Conservation (phyloP, 2,888 invertebrate genomes). For the Seira musarum region DNA sequence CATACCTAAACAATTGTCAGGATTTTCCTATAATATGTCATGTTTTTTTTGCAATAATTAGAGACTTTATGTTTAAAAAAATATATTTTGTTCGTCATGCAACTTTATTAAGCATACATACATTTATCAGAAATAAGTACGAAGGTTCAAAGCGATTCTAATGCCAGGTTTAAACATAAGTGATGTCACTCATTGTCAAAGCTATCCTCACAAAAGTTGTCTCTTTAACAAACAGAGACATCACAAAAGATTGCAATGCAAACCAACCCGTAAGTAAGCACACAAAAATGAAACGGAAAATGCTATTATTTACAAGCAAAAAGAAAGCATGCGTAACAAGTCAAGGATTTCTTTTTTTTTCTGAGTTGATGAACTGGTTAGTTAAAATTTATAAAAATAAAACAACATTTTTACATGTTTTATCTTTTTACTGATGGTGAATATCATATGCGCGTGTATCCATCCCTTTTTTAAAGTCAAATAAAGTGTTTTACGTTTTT, state of each 20-base stretch:
- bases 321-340: slow-evolving; percentile 7
- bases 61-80: not conserved
- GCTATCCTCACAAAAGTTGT: not conserved
- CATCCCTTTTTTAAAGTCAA: not conserved
- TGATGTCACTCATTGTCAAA: slow-evolving; percentile 9
- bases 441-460: slow-evolving; percentile 1
- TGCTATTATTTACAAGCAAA: not conserved
- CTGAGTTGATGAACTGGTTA: slow-evolving; percentile 44
- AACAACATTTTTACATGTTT: slow-evolving; percentile 10
- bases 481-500: slow-evolving; percentile 10
- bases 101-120: not conserved
- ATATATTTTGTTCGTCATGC: not conserved
- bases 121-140: too few species aligned
- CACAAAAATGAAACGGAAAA: not conserved
- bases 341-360: not conserved
- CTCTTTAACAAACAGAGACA: not conserved
- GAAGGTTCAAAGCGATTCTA: not conserved
- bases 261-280: not conserved
- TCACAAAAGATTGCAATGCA: not conserved
- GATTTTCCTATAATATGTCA: not conserved
- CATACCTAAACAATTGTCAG: not conserved
- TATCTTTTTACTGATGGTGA: not conserved
- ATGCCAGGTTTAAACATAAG: too few species aligned
- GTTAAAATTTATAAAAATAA: slow-evolving; percentile 24
- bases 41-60: not conserved